phyloP scores from a whole-genome alignment of 1,140 invertebrate genomes.

The Ditylenchus dipsaci region DNA sequence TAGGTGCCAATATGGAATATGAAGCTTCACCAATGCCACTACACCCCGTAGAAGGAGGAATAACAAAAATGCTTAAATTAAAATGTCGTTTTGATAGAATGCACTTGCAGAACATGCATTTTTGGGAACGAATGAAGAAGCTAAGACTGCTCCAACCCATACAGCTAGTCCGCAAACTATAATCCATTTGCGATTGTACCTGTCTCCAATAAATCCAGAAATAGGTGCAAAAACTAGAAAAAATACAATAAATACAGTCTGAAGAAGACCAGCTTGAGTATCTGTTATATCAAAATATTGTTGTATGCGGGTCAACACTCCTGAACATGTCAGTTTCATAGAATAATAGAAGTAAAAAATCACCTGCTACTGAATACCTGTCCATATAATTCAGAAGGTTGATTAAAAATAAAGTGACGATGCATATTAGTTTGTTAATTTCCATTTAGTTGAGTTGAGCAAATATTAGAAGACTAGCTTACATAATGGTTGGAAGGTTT shows the following conservation, averaged over 20 bases:
- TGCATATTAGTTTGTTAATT: not conserved
- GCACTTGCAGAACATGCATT: not conserved
- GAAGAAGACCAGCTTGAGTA: constrained; percentile 71
- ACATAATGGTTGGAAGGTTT: no score
- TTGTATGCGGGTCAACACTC: constrained; percentile 32
- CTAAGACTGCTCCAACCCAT: not conserved
- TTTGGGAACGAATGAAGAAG: not conserved
- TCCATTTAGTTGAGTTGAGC: no score
- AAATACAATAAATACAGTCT: constrained; percentile 84
- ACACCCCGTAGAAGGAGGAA: constrained; percentile 84
- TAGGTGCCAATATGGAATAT: constrained; percentile 97
- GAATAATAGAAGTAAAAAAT: not conserved
- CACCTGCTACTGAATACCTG: constrained; percentile 42
- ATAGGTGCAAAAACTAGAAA: constrained; percentile 78
- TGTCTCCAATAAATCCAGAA: constrained; percentile 93
- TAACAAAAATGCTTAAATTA: constrained; percentile 66
- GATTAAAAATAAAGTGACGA: constrained; percentile 28
- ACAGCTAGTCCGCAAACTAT: not conserved
- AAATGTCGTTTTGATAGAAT: no score
- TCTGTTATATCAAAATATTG: constrained; percentile 36
- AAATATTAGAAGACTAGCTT: no score
- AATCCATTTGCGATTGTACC: constrained; percentile 64
- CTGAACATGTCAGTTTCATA: constrained; percentile 5
- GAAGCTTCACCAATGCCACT: constrained; percentile 89
- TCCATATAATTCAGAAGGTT: constrained; percentile 47